These are phyloP conservation scores for Dendrolimus pini DNA, from an alignment of 2,888 invertebrate genomes.

Conservation along the genomic window DNA sequence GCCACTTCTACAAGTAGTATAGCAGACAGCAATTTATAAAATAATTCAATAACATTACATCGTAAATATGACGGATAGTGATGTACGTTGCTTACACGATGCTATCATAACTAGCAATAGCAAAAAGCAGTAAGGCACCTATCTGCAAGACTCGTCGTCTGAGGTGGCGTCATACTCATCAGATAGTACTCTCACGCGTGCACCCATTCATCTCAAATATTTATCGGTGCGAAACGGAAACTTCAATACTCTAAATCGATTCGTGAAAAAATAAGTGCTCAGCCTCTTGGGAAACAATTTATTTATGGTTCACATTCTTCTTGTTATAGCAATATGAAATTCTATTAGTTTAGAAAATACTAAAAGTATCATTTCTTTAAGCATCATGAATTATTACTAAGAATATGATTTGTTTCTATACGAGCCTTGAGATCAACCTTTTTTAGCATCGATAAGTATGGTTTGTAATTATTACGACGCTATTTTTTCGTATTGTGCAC, in stretches of 20 bases:
- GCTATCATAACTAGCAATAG: slow-evolving; percentile 21
- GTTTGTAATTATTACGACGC: too few species aligned
- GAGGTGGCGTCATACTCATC: slow-evolving; percentile 31
- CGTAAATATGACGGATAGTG: slow-evolving; percentile 63
- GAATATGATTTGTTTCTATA: too few species aligned
- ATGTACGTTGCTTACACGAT: slow-evolving; percentile 51
- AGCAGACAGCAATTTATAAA: slow-evolving; percentile 23
- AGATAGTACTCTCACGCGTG: slow-evolving; percentile 56
- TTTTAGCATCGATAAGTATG: too few species aligned
- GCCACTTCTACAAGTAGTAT: slow-evolving; percentile 19
- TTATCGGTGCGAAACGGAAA: slow-evolving; percentile 57
- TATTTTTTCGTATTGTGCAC: too few species aligned
- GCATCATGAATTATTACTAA: too few species aligned
- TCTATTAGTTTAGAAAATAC: background rate
- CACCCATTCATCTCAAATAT: slow-evolving; percentile 55
- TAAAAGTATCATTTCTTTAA: background rate
- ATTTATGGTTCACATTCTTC: background rate
- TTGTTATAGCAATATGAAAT: background rate
- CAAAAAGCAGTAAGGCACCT: slow-evolving; percentile 2
- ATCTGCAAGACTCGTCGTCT: slow-evolving; percentile 5
- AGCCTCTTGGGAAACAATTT: background rate
- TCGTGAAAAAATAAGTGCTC: background rate
- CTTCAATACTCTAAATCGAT: slow-evolving; percentile 18
- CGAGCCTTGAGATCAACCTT: too few species aligned
- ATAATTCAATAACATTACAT: slow-evolving; percentile 58